Percentiles rank a stretch among this genome's conserved stretches.
Evolutionary conservation across 1,140 invertebrate genomes (phyloP).

Genomic region (Bombus confusus): DNA sequence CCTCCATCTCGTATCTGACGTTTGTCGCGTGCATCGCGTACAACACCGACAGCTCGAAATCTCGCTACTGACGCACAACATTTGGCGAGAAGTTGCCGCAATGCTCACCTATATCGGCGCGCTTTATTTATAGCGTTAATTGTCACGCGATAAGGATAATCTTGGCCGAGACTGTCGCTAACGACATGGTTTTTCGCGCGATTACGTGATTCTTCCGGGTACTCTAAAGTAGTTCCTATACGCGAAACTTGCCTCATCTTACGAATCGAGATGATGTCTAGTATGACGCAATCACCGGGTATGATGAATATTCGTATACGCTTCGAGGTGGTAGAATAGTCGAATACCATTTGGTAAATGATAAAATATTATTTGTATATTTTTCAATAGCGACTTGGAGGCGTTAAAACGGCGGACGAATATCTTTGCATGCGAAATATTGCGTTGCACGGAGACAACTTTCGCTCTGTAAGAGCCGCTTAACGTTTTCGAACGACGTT

Average conservation of each 20-base stretch:
- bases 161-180: not conserved
- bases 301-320: no score
- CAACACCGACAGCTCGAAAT: no score
- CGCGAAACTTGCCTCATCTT: not conserved
- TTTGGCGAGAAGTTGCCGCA: not conserved
- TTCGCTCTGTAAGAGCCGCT: no score
- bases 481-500: no score
- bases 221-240: no score
- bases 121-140: slow-evolving; percentile 19
- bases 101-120: not conserved
- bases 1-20: no score
- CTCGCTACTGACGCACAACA: not conserved
- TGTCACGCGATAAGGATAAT: slow-evolving; percentile 8
- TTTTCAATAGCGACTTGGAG: not conserved
- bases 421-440: not conserved
- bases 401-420: not conserved
- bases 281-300: no score
- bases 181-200: not conserved
- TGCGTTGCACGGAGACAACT: no score
- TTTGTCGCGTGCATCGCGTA: not conserved
- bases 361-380: not conserved
- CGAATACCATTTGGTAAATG: not conserved
- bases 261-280: not conserved
- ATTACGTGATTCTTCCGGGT: not conserved
- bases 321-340: not conserved